Percentiles rank a stretch among this genome's conserved stretches.
phyloP scores from a whole-genome alignment of 2,888 invertebrate genomes.

The Drosophila anceps region DNA sequence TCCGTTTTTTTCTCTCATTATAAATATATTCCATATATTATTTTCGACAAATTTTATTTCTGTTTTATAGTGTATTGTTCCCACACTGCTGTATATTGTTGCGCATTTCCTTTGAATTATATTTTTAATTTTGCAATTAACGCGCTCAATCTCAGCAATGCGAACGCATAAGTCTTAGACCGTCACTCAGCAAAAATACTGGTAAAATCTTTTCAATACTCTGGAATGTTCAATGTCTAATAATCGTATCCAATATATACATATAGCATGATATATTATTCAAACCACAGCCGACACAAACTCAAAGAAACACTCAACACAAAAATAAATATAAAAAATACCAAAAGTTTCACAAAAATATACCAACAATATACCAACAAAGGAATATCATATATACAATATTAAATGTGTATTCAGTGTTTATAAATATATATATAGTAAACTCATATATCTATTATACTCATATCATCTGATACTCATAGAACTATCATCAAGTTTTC shows the following conservation, averaged over 20 bases:
- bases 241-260: neutral
- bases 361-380: conserved; percentile 62
- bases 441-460: conserved; percentile 24
- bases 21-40: conserved; percentile 9
- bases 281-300: conserved; percentile 16
- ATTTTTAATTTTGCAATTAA: neutral
- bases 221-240: conserved; percentile 36
- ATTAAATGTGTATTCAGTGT: conserved; percentile 29
- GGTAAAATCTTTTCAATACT: conserved; percentile 25
- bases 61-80: conserved; percentile 43
- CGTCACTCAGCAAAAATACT: conserved; percentile 47
- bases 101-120: neutral
- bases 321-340: conserved; percentile 54
- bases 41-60: conserved; percentile 62
- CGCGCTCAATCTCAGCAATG: conserved; percentile 21
- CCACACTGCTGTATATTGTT: conserved; percentile 22
- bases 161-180: conserved; percentile 12
- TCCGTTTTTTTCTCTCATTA: conserved; percentile 1
- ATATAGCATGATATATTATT: conserved; percentile 28
- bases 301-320: conserved; percentile 46
- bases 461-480: conserved; percentile 33
- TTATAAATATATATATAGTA: conserved; percentile 32
- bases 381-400: conserved; percentile 24
- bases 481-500: conserved; percentile 59
- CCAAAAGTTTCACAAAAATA: conserved; percentile 62